These are phyloP conservation scores for Physocephala rufipes DNA, from an alignment of 2,888 invertebrate genomes.

Conservation along the genomic window DNA sequence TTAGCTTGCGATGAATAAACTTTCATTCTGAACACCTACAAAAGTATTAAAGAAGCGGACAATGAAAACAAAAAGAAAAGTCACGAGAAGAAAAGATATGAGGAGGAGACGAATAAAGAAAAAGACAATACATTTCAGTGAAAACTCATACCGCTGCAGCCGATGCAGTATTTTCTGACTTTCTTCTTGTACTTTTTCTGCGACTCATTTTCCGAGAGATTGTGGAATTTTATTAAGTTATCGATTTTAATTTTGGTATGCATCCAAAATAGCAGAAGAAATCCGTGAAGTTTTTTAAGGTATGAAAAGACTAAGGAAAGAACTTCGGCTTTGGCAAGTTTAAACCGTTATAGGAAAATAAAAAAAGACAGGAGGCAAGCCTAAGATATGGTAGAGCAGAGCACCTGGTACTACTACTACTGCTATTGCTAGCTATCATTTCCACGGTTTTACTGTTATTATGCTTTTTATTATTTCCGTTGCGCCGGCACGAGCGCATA, in stretches of 20 bases:
- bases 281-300: neutral
- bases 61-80: too few relatives aligned
- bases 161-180: neutral
- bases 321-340: neutral
- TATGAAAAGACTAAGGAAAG: neutral
- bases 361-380: neutral
- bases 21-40: too few relatives aligned
- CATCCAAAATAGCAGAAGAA: neutral
- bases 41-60: too few relatives aligned
- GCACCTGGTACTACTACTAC: neutral
- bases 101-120: too few relatives aligned
- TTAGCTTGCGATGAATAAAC: neutral
- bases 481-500: neutral
- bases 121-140: too few relatives aligned
- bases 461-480: too few relatives aligned
- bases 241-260: constrained; percentile 23
- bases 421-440: neutral
- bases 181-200: neutral
- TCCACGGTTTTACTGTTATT: too few relatives aligned
- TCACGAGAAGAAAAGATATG: too few relatives aligned
- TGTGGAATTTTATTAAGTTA: constrained; percentile 9
- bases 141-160: too few relatives aligned
- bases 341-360: neutral
- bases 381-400: too few relatives aligned
- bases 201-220: constrained; percentile 1